phyloP scores from a whole-genome alignment of 2,797 vertebrate genomes.

The Amblyopsis hoosieri region DNA sequence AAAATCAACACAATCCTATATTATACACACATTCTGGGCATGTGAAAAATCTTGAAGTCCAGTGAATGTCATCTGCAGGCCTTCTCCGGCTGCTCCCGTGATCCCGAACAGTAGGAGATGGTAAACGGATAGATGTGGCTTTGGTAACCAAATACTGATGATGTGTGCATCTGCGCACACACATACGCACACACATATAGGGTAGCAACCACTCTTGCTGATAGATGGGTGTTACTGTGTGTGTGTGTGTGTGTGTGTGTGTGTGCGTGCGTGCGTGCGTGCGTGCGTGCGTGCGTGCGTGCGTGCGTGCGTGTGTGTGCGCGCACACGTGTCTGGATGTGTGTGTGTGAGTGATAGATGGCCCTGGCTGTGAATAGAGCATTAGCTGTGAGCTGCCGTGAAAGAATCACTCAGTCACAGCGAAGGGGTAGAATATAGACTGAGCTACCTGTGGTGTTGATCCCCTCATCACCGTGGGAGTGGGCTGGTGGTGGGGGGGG shows the following conservation, averaged over 20 bases:
- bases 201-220: background rate
- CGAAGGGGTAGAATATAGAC: constrained; percentile 46
- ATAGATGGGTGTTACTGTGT: constrained; percentile 2
- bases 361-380: constrained; percentile 55
- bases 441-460: constrained; percentile 46
- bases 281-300: constrained; percentile 49
- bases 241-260: constrained; percentile 12
- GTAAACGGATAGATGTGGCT: constrained; percentile 62
- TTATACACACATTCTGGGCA: constrained; percentile 56
- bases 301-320: constrained; percentile 35
- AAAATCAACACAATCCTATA: constrained; percentile 71
- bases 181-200: background rate
- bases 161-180: background rate
- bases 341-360: constrained; percentile 61
- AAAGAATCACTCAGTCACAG: constrained; percentile 45
- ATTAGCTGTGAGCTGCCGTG: constrained; percentile 49
- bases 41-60: constrained; percentile 64
- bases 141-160: constrained; percentile 32
- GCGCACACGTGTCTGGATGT: constrained; percentile 41
- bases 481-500: background rate
- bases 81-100: constrained; percentile 39
- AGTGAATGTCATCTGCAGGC: constrained; percentile 49
- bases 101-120: constrained; percentile 57
- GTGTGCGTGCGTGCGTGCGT: constrained; percentile 40
- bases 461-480: constrained; percentile 46